Evolutionary conservation across 1,140 invertebrate species (phyloP), one percentile per base, ranked within the genome.

Genomic region (Periplaneta americana): DNA sequence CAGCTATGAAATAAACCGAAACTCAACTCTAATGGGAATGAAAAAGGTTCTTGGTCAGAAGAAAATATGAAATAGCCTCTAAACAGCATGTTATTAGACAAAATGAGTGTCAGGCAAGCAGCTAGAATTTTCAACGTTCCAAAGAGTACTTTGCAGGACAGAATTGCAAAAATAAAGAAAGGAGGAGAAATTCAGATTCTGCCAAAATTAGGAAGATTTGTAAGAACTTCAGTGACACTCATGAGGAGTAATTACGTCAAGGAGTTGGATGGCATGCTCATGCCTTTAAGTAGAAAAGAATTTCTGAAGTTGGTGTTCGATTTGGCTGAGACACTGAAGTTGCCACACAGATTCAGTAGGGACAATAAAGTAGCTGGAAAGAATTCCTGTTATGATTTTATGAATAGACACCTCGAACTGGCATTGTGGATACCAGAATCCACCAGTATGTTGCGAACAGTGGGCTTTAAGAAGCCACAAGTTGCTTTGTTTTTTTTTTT

Each of bases 321-420:
- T n/a, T 33, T 78, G 33, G 76, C 76, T 13, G 76, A 78, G 33
- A 78, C 33, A 2, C 33, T 4, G 33, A 78, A 78, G 35, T 18
- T 2, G 22, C 15, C 33, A 35, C 82, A 87, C 82, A 39, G 75
- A 22, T 86, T n/a, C n/a, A 87, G 85, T 81, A 83, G 84, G 33
- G 82, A 84, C 18, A 85, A 84, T 80, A 80, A 82, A 84, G 84
- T 83, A 80, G 88, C 88, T 82, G 87, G 87, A 11, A 85, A 87
- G 81, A 84, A 88, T 82, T 89, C 87, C 86, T 88, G 86, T 79
- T 84, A 86, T 74, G 81, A 83, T 32, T 90, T 89, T 84, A 86
- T 88, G 83, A 86, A 85, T 82, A 79, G 85, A n/a, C 85, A 89
- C 85, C 86, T 86, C 36, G 83, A 87, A 34, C 57, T 89, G 78